Evolutionary conservation across 2,888 invertebrate genomes (phyloP).

Genomic region (Spisula solida): DNA sequence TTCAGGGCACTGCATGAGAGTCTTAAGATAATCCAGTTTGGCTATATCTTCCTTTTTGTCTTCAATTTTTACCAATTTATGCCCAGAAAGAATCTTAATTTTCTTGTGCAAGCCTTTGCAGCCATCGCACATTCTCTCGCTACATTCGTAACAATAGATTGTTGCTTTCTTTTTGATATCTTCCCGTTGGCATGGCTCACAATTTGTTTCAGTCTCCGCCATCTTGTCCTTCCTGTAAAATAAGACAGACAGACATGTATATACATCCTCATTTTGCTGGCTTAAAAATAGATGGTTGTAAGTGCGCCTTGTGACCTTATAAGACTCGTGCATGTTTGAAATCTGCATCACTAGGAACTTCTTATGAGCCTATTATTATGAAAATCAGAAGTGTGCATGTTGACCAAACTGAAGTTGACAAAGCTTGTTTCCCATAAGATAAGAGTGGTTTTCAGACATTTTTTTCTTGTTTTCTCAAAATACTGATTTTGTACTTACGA

Average conservation of each 20-base stretch:
- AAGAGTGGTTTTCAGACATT: too few species aligned
- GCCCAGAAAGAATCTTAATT: slow-evolving; percentile 11
- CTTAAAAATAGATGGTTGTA: too few species aligned
- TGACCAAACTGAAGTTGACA: too few species aligned
- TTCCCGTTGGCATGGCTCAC: slow-evolving; percentile 27
- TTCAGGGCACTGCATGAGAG: neutral
- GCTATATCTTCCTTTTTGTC: slow-evolving; percentile 1
- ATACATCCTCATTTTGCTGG: too few species aligned
- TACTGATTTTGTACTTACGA: too few species aligned
- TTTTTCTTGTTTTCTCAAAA: too few species aligned
- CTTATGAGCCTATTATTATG: too few species aligned
- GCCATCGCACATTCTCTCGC: slow-evolving; percentile 23
- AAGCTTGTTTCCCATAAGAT: too few species aligned
- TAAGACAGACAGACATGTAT: neutral
- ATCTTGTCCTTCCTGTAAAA: slow-evolving; percentile 24
- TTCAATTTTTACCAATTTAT: slow-evolving; percentile 11
- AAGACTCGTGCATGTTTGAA: too few species aligned
- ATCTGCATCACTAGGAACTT: too few species aligned
- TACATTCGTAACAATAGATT: slow-evolving; percentile 25
- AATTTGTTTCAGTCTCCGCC: slow-evolving; percentile 21
- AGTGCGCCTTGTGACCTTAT: too few species aligned
- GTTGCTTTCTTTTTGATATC: neutral
- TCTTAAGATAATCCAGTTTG: slow-evolving; percentile 16
- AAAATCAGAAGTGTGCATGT: too few species aligned
- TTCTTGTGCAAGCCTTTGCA: slow-evolving; percentile 30